These are phyloP conservation scores for Embiotoca jacksoni DNA, from an alignment of 2,113 vertebrate species.

Conservation along the genomic window DNA sequence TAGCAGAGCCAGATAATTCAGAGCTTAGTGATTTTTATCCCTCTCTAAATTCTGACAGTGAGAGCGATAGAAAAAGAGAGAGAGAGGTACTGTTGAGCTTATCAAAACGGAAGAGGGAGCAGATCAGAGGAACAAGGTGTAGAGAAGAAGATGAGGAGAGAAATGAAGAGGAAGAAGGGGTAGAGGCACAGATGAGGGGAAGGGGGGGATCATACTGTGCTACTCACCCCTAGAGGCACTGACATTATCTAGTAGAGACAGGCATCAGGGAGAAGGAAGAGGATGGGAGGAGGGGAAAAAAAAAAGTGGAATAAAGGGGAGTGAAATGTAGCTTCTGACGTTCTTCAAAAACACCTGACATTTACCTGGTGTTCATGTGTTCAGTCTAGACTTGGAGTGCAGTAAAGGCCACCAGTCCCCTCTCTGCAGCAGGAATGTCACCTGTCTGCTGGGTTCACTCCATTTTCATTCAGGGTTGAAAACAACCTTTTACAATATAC, in stretches of 20 bases:
- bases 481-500: constrained; percentile 31
- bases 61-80: background rate
- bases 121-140: constrained; percentile 58
- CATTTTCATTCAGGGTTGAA: constrained; percentile 41
- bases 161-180: constrained; percentile 47
- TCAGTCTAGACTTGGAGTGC: constrained; percentile 57
- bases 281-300: constrained; percentile 54
- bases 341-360: constrained; percentile 72
- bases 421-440: constrained; percentile 47
- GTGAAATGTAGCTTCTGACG: constrained; percentile 75
- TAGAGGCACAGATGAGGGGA: constrained; percentile 39
- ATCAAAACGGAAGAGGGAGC: constrained; percentile 44
- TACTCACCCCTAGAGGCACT: constrained; percentile 65
- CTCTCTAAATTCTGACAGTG: constrained; percentile 52
- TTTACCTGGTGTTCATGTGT: constrained; percentile 74
- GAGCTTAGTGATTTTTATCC: constrained; percentile 70
- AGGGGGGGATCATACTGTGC: constrained; percentile 48
- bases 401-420: constrained; percentile 65
- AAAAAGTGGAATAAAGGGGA: constrained; percentile 62
- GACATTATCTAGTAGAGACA: constrained; percentile 74
- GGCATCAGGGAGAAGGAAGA: constrained; percentile 50
- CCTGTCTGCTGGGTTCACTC: constrained; percentile 35
- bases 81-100: constrained; percentile 26
- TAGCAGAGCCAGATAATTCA: constrained; percentile 71
- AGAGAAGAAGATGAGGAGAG: constrained; percentile 50